Evolutionary conservation across 2,113 vertebrate genomes (phyloP), one percentile per base, ranked within the genome.

Genomic region (Engystomops pustulosus): DNA sequence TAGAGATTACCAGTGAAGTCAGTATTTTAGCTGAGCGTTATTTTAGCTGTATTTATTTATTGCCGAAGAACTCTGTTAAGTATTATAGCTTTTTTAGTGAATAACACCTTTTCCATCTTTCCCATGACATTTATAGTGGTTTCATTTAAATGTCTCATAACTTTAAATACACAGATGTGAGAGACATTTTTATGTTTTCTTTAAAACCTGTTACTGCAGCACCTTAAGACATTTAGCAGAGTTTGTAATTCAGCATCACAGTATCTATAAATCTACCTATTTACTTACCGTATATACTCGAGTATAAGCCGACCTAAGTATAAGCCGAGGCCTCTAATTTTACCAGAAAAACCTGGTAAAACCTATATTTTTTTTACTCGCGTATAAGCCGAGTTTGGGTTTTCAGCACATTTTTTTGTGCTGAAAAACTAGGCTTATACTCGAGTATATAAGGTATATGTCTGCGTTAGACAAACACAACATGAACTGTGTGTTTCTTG

Each of bases 111-210:
- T 67, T 67, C 30, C 3, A 7, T 23, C 30, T 36, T 67, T 67
- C 32, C 32, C 14, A 32, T 36, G 30, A 67, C 62, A 67, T 36
- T 34, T 67, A 34, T 67, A 67, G 62, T 67, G 20, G 6, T 67
- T 36, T 18, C 36, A 67, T 67, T 67, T 10, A 36, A 67, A 67
- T 67, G 62, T 20, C 30, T 32, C 62, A 36, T 34, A 67, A 36
- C 62, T 67, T 67, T 36, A 67, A 67, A 36, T 67, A 67, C 62
- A 67, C 30, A 62, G 58, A 62, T 62, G 58, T 62, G 58, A 30
- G 23, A 67, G 32, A 67, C 15, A 67, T 20, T 34, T 67, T 67
- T 36, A 67, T 67, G 62, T 20, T 67, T 67, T 67, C 62, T 67
- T 18, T 36, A 36, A 67, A 67, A 67, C 62, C 62, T 67, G 62